These are phyloP conservation scores for Eurytoma californica DNA, from an alignment of 2,888 invertebrate genomes.

Conservation along the genomic window DNA sequence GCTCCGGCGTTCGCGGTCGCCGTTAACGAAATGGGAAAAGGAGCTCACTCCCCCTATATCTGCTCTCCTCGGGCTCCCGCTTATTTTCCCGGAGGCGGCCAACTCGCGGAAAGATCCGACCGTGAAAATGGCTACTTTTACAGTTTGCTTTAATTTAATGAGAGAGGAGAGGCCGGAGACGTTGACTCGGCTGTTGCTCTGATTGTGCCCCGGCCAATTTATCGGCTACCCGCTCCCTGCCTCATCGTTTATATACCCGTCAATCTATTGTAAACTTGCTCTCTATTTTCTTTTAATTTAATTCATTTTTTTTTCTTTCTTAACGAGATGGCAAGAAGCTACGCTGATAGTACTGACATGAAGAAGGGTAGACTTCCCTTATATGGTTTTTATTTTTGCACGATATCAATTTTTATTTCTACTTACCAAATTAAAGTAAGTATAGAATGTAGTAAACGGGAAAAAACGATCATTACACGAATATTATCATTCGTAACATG, in stretches of 20 bases:
- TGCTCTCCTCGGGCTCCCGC: not conserved
- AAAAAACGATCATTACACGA: too few species aligned
- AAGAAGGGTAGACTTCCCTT: too few species aligned
- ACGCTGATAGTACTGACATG: too few species aligned
- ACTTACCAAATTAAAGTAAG: not conserved
- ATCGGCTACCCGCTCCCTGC: not conserved
- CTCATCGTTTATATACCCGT: conserved; percentile 17
- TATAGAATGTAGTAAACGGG: too few species aligned
- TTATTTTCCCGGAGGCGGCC: conserved; percentile 26
- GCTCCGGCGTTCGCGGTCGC: conserved; percentile 51
- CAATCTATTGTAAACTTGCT: not conserved
- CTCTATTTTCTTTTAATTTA: not conserved
- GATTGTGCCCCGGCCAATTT: conserved; percentile 24
- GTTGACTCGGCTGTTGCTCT: not conserved
- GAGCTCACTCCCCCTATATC: not conserved
- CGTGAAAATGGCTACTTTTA: conserved; percentile 57
- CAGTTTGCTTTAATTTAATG: conserved; percentile 55
- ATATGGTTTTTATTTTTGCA: too few species aligned
- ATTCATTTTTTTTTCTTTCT: not conserved
- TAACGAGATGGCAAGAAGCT: too few species aligned
- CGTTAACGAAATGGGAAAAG: conserved; percentile 70
- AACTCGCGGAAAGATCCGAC: conserved; percentile 54
- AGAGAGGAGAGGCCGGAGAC: conserved; percentile 22
- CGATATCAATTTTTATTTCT: not conserved
- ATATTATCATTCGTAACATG: too few species aligned